Evolutionary conservation across 2,113 vertebrate species (phyloP).

Genomic region (Anolis sagrei): DNA sequence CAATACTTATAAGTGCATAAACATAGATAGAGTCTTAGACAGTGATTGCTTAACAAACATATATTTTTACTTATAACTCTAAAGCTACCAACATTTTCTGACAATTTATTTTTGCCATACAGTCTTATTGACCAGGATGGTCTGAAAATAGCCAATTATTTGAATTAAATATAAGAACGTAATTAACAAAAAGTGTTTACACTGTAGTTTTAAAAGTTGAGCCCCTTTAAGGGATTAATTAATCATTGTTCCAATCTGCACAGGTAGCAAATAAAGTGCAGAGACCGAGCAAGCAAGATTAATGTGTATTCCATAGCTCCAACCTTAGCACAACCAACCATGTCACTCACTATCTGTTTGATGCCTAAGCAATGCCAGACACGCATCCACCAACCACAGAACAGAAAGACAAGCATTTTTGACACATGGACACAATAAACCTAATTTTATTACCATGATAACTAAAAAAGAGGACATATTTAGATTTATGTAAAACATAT

Average conservation of each 20-base stretch:
- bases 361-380: neutral
- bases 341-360: neutral
- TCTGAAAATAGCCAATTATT: neutral
- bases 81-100: neutral
- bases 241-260: neutral
- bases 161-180: neutral
- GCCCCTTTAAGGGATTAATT: neutral
- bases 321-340: neutral
- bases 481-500: neutral
- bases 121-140: neutral
- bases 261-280: neutral
- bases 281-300: neutral
- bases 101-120: neutral
- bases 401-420: neutral
- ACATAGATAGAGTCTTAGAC: no score
- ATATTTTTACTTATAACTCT: no score
- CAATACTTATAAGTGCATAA: no score
- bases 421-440: neutral
- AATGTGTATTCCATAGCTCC: neutral
- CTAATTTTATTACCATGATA: neutral
- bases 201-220: constrained; percentile 24
- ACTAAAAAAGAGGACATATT: neutral
- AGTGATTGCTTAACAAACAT: no score
- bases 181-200: neutral
- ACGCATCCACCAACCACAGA: neutral